Base-by-base conservation (phyloP, 2,888 invertebrate genomes). In the Lymantria monacha region DNA sequence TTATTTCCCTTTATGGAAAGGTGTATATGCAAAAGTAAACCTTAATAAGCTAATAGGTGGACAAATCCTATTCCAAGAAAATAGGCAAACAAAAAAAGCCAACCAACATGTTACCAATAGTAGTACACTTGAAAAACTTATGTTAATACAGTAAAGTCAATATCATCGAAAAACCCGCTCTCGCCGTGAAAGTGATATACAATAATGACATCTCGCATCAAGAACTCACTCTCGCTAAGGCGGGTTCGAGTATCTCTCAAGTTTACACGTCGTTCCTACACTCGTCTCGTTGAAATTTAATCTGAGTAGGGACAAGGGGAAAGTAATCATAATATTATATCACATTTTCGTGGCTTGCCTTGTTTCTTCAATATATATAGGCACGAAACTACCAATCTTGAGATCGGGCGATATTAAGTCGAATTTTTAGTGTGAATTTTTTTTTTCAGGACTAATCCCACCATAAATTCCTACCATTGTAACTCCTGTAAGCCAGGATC, bases 261-360 rank as follows among this genome's bases (percentile, higher is more conserved):
- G 72, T 78, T 76, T 76, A 80, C 80, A 81, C 81, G 79, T 58
- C 57, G 46, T 51, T 49, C 49, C 66, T 48, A 30, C 49, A 48
- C 52, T 67, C 67, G 45, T 56, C 61, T 61, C 49, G 60, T 51
- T 66, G 74, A 71, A 80, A 80, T 80, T 80, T 79, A 80, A 80
- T 79, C 78, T 71, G 69, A 69, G 66, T 55, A 57, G 63, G 66
- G 66, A 66, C 66, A 63, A 64, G 69, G 61, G 66, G 72, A 70
- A 71, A 72, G 72, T 67, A 72, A 73, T 75, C 69, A 69, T 63
- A 22, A 69, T 74, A 69, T 73, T 62, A 66, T 66, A 66, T 66
- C 70, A 55, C 59, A 68, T 71, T 76, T 76, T 76, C 71, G 59
- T 57, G 59, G 63, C 61, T 71, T 61, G 22, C 5, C 22, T 22